Evolutionary conservation across 1,140 invertebrate genomes (phyloP).

Genomic region (Trichonephila inaurata): DNA sequence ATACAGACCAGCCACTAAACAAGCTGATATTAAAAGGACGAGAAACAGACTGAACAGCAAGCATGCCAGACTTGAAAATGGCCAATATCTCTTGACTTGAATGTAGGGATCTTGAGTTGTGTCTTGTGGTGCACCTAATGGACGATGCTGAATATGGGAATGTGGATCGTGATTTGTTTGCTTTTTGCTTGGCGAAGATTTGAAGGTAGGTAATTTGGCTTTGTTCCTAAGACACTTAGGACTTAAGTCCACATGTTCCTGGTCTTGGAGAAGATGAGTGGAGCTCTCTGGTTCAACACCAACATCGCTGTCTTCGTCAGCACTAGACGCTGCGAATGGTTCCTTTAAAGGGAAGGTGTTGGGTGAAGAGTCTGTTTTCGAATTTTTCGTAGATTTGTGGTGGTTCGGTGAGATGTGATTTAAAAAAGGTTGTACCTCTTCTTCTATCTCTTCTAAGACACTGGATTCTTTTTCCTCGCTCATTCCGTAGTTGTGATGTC

Average conservation of each 20-base stretch:
- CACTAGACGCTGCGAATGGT: background rate
- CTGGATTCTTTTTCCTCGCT: slow-evolving; percentile 28
- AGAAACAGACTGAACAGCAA: background rate
- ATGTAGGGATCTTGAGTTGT: slow-evolving; percentile 13
- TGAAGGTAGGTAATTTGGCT: slow-evolving; percentile 54
- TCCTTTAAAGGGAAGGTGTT: slow-evolving; percentile 58
- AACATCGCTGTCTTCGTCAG: slow-evolving; percentile 60
- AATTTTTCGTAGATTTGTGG: background rate
- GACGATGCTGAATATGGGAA: slow-evolving; percentile 60
- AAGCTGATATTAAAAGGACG: background rate
- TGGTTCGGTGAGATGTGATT: background rate
- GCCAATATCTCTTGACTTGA: slow-evolving; percentile 55
- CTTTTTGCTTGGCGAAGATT: slow-evolving; percentile 63
- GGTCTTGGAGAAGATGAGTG: slow-evolving; percentile 52
- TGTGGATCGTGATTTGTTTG: slow-evolving; percentile 21
- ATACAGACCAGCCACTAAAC: slow-evolving; percentile 43
- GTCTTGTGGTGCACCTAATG: slow-evolving; percentile 32
- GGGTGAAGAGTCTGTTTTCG: slow-evolving; percentile 14
- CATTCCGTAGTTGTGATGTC: slow-evolving; percentile 68
- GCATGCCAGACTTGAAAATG: slow-evolving; percentile 29
- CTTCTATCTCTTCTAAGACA: background rate
- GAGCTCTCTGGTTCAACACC: slow-evolving; percentile 64
- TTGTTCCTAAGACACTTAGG: slow-evolving; percentile 58
- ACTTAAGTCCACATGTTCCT: slow-evolving; percentile 4
- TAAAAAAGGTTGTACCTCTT: slow-evolving; percentile 64